Evolutionary conservation across 2,797 vertebrate species (phyloP).

Genomic region (Halcyon badia): DNA sequence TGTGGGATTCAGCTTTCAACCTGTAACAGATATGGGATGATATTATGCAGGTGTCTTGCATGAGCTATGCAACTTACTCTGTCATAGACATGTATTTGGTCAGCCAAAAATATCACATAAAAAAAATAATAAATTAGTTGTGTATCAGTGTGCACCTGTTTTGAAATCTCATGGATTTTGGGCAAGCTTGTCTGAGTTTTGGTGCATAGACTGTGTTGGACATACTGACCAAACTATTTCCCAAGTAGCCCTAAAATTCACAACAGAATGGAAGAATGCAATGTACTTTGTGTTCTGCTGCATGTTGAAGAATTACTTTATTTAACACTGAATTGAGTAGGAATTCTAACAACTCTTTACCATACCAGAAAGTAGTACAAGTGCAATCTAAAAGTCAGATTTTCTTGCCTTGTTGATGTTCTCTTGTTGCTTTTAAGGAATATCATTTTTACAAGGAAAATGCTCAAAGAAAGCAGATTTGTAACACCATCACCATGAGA

Average conservation of each 20-base stretch:
- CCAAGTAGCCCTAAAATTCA: neutral
- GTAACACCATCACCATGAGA: neutral
- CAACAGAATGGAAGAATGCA: neutral
- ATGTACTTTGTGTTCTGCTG: neutral
- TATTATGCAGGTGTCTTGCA: neutral
- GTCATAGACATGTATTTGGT: neutral
- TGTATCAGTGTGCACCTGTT: neutral
- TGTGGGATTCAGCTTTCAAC: neutral
- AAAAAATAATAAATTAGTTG: neutral
- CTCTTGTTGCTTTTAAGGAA: neutral
- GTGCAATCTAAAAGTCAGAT: neutral
- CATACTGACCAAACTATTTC: neutral
- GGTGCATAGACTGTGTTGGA: neutral
- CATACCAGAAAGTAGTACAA: neutral
- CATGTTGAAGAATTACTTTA: neutral
- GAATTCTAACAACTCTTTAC: neutral
- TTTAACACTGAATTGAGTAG: neutral
- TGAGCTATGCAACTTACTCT: neutral
- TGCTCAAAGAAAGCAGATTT: neutral
- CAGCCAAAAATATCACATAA: neutral
- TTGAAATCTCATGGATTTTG: neutral
- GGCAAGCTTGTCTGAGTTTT: neutral
- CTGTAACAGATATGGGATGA: neutral
- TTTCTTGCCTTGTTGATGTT: neutral
- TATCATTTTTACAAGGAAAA: neutral